phyloP scores from a whole-genome alignment of 1,140 invertebrate species.

The Cherax destructor region DNA sequence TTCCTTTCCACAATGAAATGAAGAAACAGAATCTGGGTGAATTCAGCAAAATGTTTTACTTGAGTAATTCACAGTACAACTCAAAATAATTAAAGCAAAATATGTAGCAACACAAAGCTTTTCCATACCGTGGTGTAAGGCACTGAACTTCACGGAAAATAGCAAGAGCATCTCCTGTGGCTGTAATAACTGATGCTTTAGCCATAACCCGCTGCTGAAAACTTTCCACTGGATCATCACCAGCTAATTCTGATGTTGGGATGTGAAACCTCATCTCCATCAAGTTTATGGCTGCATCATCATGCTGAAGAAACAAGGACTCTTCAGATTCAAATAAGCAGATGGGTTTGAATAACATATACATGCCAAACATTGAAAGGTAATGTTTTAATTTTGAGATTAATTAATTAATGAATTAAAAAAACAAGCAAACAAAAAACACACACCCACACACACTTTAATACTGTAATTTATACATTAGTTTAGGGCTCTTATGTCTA shows the following conservation, averaged over 20 bases:
- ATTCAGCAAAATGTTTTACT: not conserved
- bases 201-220: constrained; percentile 96
- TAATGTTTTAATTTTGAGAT: too few species aligned
- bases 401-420: too few species aligned
- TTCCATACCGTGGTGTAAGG: constrained; percentile 88
- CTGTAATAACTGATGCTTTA: constrained; percentile 98
- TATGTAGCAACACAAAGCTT: not conserved
- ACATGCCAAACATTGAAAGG: too few species aligned
- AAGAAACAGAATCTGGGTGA: too few species aligned
- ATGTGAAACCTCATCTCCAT: constrained; percentile 99
- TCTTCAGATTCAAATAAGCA: too few species aligned
- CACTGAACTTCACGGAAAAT: constrained; percentile 98
- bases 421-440: too few species aligned
- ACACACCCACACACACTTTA: not conserved
- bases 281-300: constrained; percentile 96
- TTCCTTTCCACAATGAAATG: too few species aligned
- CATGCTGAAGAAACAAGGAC: constrained; percentile 82
- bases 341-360: too few species aligned
- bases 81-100: not conserved
- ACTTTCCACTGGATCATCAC: constrained; percentile 92
- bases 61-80: not conserved
- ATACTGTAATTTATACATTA: not conserved
- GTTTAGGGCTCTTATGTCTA: too few species aligned
- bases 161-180: constrained; percentile 97
- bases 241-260: constrained; percentile 88